phyloP scores from a whole-genome alignment of 2,888 invertebrate genomes.

The Epistrophella euchroma region DNA sequence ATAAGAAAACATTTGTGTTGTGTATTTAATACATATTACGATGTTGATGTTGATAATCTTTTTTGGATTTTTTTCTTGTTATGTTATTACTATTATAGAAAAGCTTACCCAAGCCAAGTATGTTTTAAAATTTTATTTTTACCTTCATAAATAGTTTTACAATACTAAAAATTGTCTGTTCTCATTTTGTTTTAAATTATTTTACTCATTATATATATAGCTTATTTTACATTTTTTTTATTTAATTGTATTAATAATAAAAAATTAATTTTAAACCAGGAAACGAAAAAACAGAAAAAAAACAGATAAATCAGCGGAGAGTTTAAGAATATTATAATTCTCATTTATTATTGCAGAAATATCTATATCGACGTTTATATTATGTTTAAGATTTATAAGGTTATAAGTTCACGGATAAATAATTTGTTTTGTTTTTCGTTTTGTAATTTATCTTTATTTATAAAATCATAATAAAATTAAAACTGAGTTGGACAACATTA shows the following conservation, averaged over 20 bases:
- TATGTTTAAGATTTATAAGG: slow-evolving; percentile 36
- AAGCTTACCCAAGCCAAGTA: slow-evolving; percentile 74
- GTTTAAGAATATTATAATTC: slow-evolving; percentile 58
- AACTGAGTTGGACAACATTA: slow-evolving; percentile 75
- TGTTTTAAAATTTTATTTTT: slow-evolving; percentile 69
- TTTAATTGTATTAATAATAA: slow-evolving; percentile 52
- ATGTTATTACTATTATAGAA: slow-evolving; percentile 60
- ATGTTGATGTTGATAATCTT: slow-evolving; percentile 16
- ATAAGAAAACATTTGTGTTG: slow-evolving; percentile 43
- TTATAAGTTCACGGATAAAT: slow-evolving; percentile 71
- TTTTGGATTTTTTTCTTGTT: neutral
- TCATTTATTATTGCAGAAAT: slow-evolving; percentile 60
- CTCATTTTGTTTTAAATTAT: slow-evolving; percentile 52
- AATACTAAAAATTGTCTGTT: slow-evolving; percentile 75
- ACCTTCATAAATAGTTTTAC: slow-evolving; percentile 75
- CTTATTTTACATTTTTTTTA: slow-evolving; percentile 70
- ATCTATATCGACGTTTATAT: slow-evolving; percentile 64
- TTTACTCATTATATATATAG: slow-evolving; percentile 65
- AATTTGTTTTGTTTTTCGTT: slow-evolving; percentile 54
- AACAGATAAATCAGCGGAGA: slow-evolving; percentile 58
- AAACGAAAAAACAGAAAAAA: slow-evolving; percentile 35
- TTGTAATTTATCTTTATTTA: slow-evolving; percentile 69
- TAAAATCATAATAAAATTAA: slow-evolving; percentile 74
- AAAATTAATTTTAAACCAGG: slow-evolving; percentile 48
- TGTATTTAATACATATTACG: slow-evolving; percentile 56